A percentile compares a stretch with the other conserved stretches of the same genome.
phyloP scores from a whole-genome alignment of 2,113 vertebrate species.

The Nansenia antarctica region DNA sequence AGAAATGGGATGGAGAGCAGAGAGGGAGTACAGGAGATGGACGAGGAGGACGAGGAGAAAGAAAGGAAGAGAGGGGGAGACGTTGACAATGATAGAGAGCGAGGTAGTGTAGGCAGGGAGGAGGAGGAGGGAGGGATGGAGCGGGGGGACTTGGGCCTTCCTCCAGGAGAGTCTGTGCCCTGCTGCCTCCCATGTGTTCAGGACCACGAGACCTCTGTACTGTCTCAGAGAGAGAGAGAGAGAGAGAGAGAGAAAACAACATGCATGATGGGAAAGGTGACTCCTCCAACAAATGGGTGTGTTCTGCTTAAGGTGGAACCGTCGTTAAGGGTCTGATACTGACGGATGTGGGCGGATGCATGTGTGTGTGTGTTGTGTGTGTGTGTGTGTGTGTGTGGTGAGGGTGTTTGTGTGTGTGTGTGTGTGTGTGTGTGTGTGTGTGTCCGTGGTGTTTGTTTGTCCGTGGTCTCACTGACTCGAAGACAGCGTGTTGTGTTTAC shows the following conservation, averaged over 20 bases:
- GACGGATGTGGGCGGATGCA: background rate
- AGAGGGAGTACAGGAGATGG: too few species aligned
- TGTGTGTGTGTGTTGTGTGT: too few species aligned
- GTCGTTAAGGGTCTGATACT: too few species aligned
- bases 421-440: too few species aligned
- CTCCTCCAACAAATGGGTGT: conserved; percentile 13
- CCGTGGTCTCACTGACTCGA: too few species aligned
- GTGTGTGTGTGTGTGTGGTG: too few species aligned
- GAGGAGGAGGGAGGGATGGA: conserved; percentile 6
- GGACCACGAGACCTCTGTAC: conserved; percentile 15
- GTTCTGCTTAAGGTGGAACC: conserved; percentile 14
- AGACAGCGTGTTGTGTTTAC: background rate
- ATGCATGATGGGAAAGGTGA: conserved; percentile 28
- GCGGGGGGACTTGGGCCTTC: conserved; percentile 16
- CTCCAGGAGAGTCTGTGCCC: conserved; percentile 31
- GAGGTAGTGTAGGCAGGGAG: background rate
- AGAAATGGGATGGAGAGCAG: too few species aligned
- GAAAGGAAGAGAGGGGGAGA: background rate
- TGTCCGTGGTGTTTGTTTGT: background rate
- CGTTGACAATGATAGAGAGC: background rate
- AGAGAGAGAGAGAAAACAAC: conserved; percentile 1
- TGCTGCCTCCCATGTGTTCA: conserved; percentile 45
- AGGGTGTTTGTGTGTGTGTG: too few species aligned
- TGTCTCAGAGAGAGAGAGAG: background rate
- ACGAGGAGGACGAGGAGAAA: too few species aligned